Base-by-base conservation (phyloP, 2,888 invertebrate genomes). In the Sesia apiformis region DNA sequence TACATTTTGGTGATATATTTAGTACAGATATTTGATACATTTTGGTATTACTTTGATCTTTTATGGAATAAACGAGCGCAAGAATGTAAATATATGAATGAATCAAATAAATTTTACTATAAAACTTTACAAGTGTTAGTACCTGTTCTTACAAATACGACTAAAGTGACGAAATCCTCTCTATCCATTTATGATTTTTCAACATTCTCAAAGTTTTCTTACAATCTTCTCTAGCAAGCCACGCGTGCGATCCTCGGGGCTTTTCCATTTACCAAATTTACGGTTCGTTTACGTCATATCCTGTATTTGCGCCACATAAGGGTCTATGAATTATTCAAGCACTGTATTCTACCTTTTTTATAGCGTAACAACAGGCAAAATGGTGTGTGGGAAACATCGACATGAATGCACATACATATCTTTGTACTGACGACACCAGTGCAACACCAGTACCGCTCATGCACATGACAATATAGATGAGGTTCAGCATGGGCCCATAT, bases 251-350 rank as follows among this genome's bases (percentile, higher is more conserved):
- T 58, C 42, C 60, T 55, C 54, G 51, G 52, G 56, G 60, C 61
- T 57, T 62, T 63, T 59, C 65, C 65, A 70, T 72, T 72, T 68
- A 58, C 56, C 51, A 66, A 67, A 70, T 74, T 75, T 65, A 69
- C 76, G 74, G 76, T 81, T 82, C 80, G 79, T 82, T 81, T 78
- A 70, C 64, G 64, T 66, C 65, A 64, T 73, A 73, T 70, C 60
- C 60, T 66, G 67, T 72, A 73, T 76, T 78, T 71, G 66, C 56
- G 62, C 66, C 70, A 69, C 70, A 70, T 70, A 69, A 71, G 70
- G 66, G 64, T 63, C 63, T 68, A 78, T 83, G 74, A 76, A 82
- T 82, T 67, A 83, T 82, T 81, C 79, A 82, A 63, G 60, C 60
- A 63, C 62, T 65, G 66, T 63, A 66, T 70, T 72, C 69, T 72